Evolutionary conservation across 2,797 vertebrate species (phyloP).

Genomic region (Danio choprae): DNA sequence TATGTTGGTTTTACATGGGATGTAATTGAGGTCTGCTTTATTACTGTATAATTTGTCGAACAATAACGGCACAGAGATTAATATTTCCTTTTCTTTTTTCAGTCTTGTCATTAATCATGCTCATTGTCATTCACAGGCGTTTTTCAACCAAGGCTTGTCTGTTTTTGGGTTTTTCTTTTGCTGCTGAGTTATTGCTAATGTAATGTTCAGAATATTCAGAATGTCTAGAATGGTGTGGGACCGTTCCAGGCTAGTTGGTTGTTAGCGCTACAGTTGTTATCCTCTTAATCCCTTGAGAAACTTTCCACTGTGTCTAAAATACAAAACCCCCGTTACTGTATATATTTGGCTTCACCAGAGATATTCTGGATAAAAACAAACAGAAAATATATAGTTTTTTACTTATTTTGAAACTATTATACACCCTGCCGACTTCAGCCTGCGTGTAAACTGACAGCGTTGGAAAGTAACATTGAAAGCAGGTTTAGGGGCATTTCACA

Average conservation of each 20-base stretch:
- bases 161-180: slow-evolving; percentile 36
- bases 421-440: not conserved
- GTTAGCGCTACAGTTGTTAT: slow-evolving; percentile 6
- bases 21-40: slow-evolving; percentile 13
- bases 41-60: slow-evolving; percentile 37
- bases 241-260: not conserved
- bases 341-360: slow-evolving; percentile 4
- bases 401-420: not conserved
- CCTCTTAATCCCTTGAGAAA: not conserved
- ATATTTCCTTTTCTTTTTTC: slow-evolving; percentile 4
- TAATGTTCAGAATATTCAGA: slow-evolving; percentile 21
- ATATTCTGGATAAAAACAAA: not conserved
- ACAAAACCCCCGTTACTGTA: not conserved
- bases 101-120: slow-evolving; percentile 7
- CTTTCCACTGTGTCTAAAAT: not conserved
- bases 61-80: slow-evolving; percentile 4
- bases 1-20: slow-evolving; percentile 39
- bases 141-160: slow-evolving; percentile 12
- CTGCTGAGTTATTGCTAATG: slow-evolving; percentile 46
- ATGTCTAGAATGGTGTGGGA: slow-evolving; percentile 2
- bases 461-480: not conserved
- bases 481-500: not conserved
- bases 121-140: slow-evolving; percentile 27
- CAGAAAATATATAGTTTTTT: not conserved
- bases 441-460: not conserved